Evolutionary conservation across 2,113 vertebrate genomes (phyloP), one percentile per base, ranked within the genome.

Genomic region (Chitala chitala): DNA sequence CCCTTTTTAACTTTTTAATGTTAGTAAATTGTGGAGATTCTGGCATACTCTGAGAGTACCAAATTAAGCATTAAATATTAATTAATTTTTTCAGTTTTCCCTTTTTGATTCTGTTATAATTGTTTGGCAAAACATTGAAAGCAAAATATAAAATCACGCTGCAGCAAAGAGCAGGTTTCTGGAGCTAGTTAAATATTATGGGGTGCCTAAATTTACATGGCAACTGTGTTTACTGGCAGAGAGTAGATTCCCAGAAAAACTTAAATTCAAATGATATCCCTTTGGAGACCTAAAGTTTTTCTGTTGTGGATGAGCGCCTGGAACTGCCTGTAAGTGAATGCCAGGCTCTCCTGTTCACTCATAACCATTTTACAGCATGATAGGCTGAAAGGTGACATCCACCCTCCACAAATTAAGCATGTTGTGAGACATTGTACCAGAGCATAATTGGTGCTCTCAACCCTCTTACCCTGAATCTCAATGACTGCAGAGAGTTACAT

Each of bases 131-230:
- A 48, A 31, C 12, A 42, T 66, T 20, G 9, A 33, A 5, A 24
- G 61, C 24, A 9, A 40, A 40, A 33, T n/a, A n/a, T n/a, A 15
- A 24, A 42, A 66, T 66, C 38, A 46, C 13, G 40, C 46, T 38
- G 29, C 44, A 31, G 40, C 22, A 68, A 29, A 26, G 46, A 3
- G 36, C 63, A n/a, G 33, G 56, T 12, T 1, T 4, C 31, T 3
- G 15, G 36, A 42, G 61, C 61, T 36, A 44, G 63, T 66, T 66
- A 17, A 42, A 10, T 66, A 66, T 44, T 66, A 44, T 50, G 66
- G 44, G 40, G 48, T 42, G 46, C n/a, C 68, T n/a, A 50, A 69
- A 69, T 69, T 53, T 69, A 69, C 68, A 69, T 51, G 15, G 9
- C 26, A 3, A 69, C 48, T 31, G 29, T 51, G 66, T 50, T 12